Conservation (phyloP, 2,113 vertebrate species). For the Oophaga pumilio region DNA sequence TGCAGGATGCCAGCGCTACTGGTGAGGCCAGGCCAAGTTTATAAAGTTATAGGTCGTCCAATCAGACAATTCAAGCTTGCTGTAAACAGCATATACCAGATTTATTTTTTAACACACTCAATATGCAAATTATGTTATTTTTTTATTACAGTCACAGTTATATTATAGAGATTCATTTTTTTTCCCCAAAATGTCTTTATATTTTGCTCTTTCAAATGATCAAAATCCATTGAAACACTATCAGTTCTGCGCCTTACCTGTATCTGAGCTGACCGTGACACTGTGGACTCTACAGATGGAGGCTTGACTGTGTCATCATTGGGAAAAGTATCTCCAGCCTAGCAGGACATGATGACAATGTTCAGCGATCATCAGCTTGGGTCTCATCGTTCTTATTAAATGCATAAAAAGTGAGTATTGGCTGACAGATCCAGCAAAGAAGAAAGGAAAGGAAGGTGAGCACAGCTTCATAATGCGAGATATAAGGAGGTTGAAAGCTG, state of each 20-base stretch:
- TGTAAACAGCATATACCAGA: no score
- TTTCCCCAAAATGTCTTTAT: neutral
- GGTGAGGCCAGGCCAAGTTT: neutral
- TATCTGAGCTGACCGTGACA: constrained; percentile 13
- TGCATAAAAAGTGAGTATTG: neutral
- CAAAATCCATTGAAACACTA: no score
- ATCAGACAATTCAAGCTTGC: neutral
- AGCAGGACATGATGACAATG: constrained; percentile 24
- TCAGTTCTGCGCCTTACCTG: constrained; percentile 60
- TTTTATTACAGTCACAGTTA: neutral
- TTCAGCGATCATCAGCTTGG: constrained; percentile 4
- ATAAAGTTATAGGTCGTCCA: neutral
- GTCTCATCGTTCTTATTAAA: constrained; percentile 9
- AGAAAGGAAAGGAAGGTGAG: neutral
- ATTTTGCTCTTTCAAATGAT: neutral
- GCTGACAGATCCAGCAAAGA: constrained; percentile 25
- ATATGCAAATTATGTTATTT: no score
- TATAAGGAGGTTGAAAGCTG: neutral
- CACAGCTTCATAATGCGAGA: neutral
- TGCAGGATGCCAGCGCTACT: neutral
- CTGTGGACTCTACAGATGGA: neutral
- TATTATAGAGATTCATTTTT: neutral
- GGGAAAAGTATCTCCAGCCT: constrained; percentile 49
- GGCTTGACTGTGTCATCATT: neutral
- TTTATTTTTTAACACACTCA: no score